Evolutionary conservation across 2,797 vertebrate genomes (phyloP), one percentile per base, ranked within the genome.

Genomic region (Brachymystax lenok): DNA sequence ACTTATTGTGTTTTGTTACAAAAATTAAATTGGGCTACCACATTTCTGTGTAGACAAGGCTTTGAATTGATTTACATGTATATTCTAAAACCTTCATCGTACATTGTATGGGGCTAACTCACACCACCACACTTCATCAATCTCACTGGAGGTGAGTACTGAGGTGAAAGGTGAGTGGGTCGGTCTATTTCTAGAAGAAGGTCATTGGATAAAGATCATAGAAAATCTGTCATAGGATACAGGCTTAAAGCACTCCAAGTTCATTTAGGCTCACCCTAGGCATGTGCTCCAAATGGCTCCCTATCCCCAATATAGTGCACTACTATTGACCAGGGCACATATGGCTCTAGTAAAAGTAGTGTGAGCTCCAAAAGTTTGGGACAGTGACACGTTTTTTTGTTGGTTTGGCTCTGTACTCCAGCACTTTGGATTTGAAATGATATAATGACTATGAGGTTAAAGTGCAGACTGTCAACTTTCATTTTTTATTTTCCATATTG

Each of bases 21-120:
- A 79, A 90, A 90, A 88, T 90, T 91, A 80, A 71, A 30, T 19
- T 80, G 77, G 86, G 35, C 21, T 30, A 72, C 84, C 73, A 78
- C 69, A 66, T 71, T 82, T 14, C 54, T 84, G 74, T 80, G 74
- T 40, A 27, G 5, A 33, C 50, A 77, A 40, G 51, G 79, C 85
- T 33, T 68, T 40, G 2, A 35, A 71, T 72, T 66, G 27, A 51
- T n/a, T 56, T 8, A 70, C 19, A 21, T 71, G 3, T 46, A 28
- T 17, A 19, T 17, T 33, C 5, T 52, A 67, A 30, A 17, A 30
- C 0, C 27, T 33, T 68, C 21, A 63, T 63, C 1, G n/a, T 63
- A 24, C 8, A 63, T 63, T 63, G 59, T 63, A 27, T 63, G 10
- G 10, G 1, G 12, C 10, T 63, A 12, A 63, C 24, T 46, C 40